Evolutionary conservation across 2,797 vertebrate species (phyloP).

Genomic region (Glyptemys insculpta): DNA sequence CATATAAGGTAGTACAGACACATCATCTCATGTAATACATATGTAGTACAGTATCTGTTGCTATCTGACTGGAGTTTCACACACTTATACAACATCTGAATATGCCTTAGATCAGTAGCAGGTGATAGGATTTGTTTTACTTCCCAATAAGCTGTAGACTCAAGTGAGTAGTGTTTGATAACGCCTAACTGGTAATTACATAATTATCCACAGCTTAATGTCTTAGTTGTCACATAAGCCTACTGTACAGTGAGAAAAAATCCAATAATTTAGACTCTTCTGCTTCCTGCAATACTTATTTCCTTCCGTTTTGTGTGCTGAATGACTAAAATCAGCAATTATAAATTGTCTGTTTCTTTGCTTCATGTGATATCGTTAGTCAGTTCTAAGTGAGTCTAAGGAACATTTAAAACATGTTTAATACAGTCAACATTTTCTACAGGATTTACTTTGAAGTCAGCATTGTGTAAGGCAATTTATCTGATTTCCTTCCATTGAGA

Average conservation of each 20-base stretch:
- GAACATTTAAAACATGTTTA: neutral
- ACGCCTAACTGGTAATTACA: neutral
- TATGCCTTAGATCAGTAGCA: neutral
- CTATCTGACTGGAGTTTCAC: neutral
- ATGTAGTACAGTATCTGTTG: neutral
- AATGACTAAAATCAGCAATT: neutral
- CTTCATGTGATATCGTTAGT: neutral
- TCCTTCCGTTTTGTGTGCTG: neutral
- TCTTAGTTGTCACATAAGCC: neutral
- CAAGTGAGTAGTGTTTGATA: neutral
- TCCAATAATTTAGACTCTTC: neutral
- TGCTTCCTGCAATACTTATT: neutral
- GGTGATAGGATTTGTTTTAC: neutral
- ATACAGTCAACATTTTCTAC: slow-evolving; percentile 6
- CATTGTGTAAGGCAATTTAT: neutral
- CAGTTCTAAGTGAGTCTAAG: neutral
- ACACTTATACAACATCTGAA: neutral
- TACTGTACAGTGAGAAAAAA: neutral
- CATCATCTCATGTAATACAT: neutral
- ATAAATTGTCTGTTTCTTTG: neutral
- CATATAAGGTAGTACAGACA: neutral
- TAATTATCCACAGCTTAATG: neutral
- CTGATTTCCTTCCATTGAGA: neutral
- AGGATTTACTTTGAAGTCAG: neutral
- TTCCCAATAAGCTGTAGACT: neutral